phyloP scores from a whole-genome alignment of 2,113 vertebrate species.

The Pimephales promelas region DNA sequence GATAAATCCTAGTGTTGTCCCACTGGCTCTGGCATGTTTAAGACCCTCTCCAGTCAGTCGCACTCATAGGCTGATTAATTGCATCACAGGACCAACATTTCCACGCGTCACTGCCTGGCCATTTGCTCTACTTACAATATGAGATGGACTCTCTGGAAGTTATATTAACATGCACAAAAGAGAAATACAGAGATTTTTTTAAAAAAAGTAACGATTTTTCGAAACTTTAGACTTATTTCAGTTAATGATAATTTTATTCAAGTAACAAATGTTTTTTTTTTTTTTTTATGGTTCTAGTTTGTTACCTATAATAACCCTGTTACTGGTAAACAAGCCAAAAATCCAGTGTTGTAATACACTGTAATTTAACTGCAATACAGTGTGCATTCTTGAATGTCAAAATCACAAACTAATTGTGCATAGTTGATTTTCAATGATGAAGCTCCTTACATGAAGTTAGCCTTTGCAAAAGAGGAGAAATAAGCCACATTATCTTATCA shows the following conservation, averaged over 20 bases:
- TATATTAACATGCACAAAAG: neutral
- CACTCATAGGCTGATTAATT: neutral
- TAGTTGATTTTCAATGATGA: neutral
- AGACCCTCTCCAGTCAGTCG: neutral
- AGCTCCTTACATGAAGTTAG: neutral
- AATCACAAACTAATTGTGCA: neutral
- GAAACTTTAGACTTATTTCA: no score
- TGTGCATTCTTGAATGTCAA: no score
- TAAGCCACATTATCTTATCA: neutral
- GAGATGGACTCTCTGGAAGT: no score
- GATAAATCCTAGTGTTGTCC: constrained; percentile 56
- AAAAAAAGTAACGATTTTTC: neutral
- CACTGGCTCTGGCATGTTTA: neutral
- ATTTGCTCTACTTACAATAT: neutral
- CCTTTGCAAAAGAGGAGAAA: neutral
- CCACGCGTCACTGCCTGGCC: neutral
- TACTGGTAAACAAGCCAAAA: no score
- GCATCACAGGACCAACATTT: neutral
- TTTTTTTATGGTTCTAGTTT: no score
- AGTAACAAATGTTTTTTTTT: no score
- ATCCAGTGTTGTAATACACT: no score
- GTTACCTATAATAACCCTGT: no score
- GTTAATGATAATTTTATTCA: no score
- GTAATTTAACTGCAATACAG: no score
- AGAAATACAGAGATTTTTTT: no score